phyloP scores from a whole-genome alignment of 2,113 vertebrate species.

The Piaya cayana region DNA sequence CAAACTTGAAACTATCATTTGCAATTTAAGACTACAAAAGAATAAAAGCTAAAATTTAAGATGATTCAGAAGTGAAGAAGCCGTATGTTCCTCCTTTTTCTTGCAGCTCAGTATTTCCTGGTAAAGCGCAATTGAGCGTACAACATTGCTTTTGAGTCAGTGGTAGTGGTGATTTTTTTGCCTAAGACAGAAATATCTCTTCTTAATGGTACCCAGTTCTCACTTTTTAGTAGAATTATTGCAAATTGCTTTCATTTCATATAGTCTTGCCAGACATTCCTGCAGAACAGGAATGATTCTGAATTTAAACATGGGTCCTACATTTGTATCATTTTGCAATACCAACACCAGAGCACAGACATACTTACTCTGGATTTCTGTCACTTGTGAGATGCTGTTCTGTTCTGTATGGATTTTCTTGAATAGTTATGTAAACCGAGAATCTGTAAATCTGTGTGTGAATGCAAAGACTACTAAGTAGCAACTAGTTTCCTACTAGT shows the following conservation, averaged over 20 bases:
- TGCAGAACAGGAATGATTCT: neutral
- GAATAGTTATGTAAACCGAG: neutral
- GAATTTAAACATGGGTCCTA: neutral
- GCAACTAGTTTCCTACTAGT: neutral
- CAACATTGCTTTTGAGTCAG: neutral
- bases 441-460: neutral
- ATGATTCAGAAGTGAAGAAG: neutral
- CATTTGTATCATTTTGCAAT: neutral
- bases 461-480: neutral
- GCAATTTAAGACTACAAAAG: neutral
- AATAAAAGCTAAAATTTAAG: neutral
- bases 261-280: neutral
- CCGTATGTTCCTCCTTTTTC: neutral
- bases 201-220: neutral
- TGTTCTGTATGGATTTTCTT: neutral
- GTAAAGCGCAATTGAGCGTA: neutral
- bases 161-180: neutral
- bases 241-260: neutral
- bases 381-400: neutral
- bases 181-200: neutral
- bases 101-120: neutral
- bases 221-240: neutral
- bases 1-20: neutral
- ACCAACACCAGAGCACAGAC: neutral
- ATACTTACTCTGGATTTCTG: neutral